These are phyloP conservation scores for Smithornis capensis DNA, from an alignment of 2,113 vertebrate species.

Conservation along the genomic window DNA sequence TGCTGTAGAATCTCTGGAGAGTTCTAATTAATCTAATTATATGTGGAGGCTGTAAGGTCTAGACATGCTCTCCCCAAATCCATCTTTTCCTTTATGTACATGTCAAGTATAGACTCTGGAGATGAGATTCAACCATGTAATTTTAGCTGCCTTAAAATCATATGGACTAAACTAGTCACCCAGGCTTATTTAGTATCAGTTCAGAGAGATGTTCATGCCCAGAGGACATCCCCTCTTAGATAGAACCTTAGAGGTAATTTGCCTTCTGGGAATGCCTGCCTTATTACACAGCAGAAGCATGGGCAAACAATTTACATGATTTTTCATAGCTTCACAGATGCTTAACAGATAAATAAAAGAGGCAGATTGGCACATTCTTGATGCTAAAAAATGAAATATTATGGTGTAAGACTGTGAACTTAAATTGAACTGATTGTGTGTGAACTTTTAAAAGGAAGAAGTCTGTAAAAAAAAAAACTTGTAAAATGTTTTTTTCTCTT, in stretches of 20 bases:
- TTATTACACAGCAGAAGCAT: not conserved
- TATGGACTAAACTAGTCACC: not conserved
- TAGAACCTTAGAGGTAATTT: not conserved
- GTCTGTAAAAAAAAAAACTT: not conserved
- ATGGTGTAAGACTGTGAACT: not conserved
- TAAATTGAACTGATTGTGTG: not conserved
- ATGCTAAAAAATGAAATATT: not conserved
- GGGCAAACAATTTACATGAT: not conserved
- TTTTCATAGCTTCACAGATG: not conserved
- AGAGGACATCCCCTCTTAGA: not conserved
- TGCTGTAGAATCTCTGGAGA: not conserved
- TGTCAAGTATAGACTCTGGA: not conserved
- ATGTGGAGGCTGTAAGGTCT: not conserved
- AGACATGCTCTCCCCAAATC: not conserved
- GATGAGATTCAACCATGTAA: not conserved
- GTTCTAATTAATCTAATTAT: conserved; percentile 32
- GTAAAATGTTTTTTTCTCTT: not conserved
- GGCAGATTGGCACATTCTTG: not conserved
- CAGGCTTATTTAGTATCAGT: not conserved
- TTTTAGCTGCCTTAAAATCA: not conserved
- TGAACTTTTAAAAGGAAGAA: not conserved
- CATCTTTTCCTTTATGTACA: not conserved
- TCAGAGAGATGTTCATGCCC: not conserved
- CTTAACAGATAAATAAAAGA: not conserved
- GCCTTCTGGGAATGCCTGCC: not conserved